Conservation (phyloP, 2,113 vertebrate genomes). For the Entelurus aequoreus region DNA sequence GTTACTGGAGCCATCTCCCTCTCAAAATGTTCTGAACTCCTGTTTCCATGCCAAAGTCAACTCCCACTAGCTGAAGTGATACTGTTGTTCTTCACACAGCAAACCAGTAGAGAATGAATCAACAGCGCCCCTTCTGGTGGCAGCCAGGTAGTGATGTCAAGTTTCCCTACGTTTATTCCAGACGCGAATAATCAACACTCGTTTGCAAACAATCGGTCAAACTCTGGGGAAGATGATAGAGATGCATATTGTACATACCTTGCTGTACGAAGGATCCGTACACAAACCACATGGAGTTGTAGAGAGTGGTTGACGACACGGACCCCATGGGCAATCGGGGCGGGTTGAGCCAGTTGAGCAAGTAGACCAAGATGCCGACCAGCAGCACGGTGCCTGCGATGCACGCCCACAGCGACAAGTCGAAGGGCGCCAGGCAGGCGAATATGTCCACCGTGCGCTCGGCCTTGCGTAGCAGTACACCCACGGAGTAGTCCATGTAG, state of each 20-base stretch:
- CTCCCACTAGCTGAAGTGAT: no score
- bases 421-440: conserved; percentile 93
- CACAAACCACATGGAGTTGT: conserved; percentile 99
- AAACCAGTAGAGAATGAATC: no score
- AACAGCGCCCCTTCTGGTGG: no score
- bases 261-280: conserved; percentile 98
- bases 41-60: no score
- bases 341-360: conserved; percentile 96
- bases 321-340: conserved; percentile 94
- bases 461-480: conserved; percentile 88
- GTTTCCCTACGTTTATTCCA: no score
- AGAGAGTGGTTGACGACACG: conserved; percentile 93
- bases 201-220: no score
- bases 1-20: not conserved
- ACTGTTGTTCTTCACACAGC: no score
- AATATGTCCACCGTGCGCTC: conserved; percentile 98
- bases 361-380: conserved; percentile 91
- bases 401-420: conserved; percentile 96
- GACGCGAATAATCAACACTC: no score
- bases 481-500: conserved; percentile 98
- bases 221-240: not conserved
- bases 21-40: no score
- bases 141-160: no score
- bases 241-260: conserved; percentile 75
- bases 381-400: conserved; percentile 94